These are phyloP conservation scores for Drosophila vallismaia DNA, from an alignment of 2,888 invertebrate genomes.

Conservation along the genomic window DNA sequence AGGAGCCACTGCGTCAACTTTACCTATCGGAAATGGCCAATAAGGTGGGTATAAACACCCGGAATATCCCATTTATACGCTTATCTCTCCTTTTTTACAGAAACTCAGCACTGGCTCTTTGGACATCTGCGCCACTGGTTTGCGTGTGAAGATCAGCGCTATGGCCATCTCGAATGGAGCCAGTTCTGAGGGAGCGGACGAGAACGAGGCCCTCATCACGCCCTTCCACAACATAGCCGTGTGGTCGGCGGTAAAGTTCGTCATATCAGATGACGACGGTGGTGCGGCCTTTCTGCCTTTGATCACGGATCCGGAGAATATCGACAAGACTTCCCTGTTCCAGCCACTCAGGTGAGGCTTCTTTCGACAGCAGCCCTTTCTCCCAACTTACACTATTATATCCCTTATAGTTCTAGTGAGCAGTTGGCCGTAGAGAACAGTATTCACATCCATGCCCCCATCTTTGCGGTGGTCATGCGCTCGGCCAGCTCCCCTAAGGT, in stretches of 20 bases:
- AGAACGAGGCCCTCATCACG: conserved; percentile 85
- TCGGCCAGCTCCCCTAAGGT: conserved; percentile 89
- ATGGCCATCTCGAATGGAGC: conserved; percentile 53
- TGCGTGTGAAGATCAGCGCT: conserved; percentile 87
- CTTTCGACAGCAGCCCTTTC: no score
- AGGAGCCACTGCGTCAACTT: conserved; percentile 90
- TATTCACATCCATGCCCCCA: conserved; percentile 89
- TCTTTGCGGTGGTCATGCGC: conserved; percentile 96
- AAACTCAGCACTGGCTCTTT: conserved; percentile 79
- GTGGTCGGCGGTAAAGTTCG: conserved; percentile 95
- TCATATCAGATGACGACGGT: conserved; percentile 87
- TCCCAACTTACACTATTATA: not conserved
- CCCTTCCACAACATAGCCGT: conserved; percentile 96
- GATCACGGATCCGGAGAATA: conserved; percentile 91
- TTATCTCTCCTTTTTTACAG: conserved; percentile 50
- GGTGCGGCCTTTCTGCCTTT: conserved; percentile 92
- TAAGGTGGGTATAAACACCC: conserved; percentile 64
- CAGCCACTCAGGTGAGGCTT: conserved; percentile 82
- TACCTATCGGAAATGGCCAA: conserved; percentile 85
- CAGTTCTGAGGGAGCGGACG: conserved; percentile 30
- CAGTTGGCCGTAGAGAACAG: conserved; percentile 84
- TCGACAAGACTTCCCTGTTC: conserved; percentile 89
- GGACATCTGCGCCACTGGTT: conserved; percentile 85
- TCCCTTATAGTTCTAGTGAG: conserved; percentile 78
- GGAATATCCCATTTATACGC: not conserved